phyloP scores from a whole-genome alignment of 30 jellyfish, hydroid and myxozoan species.

The Turritopsis rubra region DNA sequence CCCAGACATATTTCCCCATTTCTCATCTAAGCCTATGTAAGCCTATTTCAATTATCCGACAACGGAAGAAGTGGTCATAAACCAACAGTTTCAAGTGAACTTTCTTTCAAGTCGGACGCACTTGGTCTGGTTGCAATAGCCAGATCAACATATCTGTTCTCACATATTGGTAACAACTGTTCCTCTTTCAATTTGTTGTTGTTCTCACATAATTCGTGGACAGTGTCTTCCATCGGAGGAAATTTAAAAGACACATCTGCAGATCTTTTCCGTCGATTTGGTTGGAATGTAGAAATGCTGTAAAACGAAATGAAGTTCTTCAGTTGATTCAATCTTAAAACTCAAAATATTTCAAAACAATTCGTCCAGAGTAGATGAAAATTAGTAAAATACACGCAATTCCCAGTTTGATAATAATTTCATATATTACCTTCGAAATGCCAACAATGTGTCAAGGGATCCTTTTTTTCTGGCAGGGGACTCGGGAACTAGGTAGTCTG shows the following conservation, averaged over 20 bases:
- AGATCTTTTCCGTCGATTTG: slow-evolving; percentile 6
- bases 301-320: no score
- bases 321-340: no score
- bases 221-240: slow-evolving; percentile 22
- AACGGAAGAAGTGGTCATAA: background rate
- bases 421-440: background rate
- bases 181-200: background rate
- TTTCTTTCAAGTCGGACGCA: background rate
- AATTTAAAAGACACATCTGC: slow-evolving; percentile 2
- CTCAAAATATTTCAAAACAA: no score
- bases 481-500: slow-evolving; percentile 35
- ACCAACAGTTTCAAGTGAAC: background rate
- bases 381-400: no score
- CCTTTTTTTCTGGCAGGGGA: slow-evolving; percentile 31
- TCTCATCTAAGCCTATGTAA: background rate
- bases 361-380: background rate
- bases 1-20: no score
- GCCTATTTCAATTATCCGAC: background rate
- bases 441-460: slow-evolving; percentile 14
- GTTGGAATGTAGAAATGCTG: background rate
- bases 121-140: background rate
- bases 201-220: background rate
- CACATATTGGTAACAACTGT: slow-evolving; percentile 1
- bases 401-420: no score
- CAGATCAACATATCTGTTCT: slow-evolving; percentile 12